Percentiles rank a stretch among this genome's conserved stretches.
These are phyloP conservation scores for Trachelipus rathkii DNA, from an alignment of 1,140 invertebrate species.

Conservation along the genomic window DNA sequence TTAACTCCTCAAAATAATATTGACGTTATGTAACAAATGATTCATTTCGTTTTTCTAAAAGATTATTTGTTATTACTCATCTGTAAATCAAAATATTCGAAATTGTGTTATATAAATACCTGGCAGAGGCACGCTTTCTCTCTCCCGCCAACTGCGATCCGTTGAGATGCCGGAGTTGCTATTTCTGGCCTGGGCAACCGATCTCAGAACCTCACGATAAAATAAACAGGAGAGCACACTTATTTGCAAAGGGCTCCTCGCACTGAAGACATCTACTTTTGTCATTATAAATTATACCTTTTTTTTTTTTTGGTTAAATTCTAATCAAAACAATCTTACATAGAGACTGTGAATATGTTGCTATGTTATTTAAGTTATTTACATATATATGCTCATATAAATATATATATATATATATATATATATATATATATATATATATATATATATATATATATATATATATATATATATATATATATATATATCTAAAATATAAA, in stretches of 20 bases:
- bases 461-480: constrained; percentile 24
- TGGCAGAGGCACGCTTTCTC: not conserved
- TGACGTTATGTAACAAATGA: no score
- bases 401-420: constrained; percentile 25
- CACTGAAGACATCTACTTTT: no score
- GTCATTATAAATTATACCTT: no score
- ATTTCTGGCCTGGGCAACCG: constrained; percentile 7
- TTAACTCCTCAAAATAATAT: no score
- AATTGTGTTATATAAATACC: not conserved
- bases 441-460: constrained; percentile 5
- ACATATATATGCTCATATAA: constrained; percentile 9
- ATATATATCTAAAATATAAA: constrained; percentile 1
- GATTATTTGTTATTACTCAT: no score
- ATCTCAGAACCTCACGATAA: not conserved
- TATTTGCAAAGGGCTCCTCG: no score
- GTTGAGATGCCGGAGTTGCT: not conserved
- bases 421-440: constrained; percentile 18
- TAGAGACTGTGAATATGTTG: not conserved
- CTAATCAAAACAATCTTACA: no score
- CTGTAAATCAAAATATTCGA: no score
- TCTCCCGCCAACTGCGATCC: not conserved
- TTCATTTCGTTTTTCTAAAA: no score
- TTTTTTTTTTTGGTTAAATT: no score
- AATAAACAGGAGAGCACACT: no score
- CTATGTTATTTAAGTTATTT: not conserved